Percentiles rank a stretch among this genome's conserved stretches.
phyloP scores from a whole-genome alignment of 2,797 vertebrate genomes.

The Leptoclinus maculatus region DNA sequence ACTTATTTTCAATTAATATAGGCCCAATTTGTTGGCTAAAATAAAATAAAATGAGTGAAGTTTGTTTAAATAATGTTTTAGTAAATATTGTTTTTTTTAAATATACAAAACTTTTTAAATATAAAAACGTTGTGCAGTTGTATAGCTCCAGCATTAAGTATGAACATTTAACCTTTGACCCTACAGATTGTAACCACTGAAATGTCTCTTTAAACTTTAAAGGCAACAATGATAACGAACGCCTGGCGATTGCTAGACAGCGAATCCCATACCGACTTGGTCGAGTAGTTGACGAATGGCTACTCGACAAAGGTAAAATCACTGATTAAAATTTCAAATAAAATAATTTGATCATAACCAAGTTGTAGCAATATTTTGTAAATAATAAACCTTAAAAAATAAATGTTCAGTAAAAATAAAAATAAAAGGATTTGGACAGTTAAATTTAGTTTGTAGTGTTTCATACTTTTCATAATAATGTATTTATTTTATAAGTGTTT shows the following conservation, averaged over 20 bases:
- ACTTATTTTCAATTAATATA: slow-evolving; percentile 92
- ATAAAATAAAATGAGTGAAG: slow-evolving; percentile 96
- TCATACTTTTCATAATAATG: slow-evolving; percentile 95
- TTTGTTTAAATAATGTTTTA: slow-evolving; percentile 95
- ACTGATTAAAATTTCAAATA: slow-evolving; percentile 99
- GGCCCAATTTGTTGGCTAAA: slow-evolving; percentile 98
- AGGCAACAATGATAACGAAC: slow-evolving; percentile 99
- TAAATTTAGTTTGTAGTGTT: slow-evolving; percentile 93
- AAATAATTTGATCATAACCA: slow-evolving; percentile 99
- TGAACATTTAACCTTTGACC: slow-evolving; percentile 99
- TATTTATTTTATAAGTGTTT: slow-evolving; percentile 93
- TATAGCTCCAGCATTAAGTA: slow-evolving; percentile 98
- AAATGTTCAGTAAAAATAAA: slow-evolving; percentile 98
- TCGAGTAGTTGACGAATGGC: slow-evolving; percentile 99
- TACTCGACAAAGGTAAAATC: slow-evolving; percentile 99
- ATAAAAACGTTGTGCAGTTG: slow-evolving; percentile 91
- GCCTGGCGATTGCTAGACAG: slow-evolving; percentile 99
- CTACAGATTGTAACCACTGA: slow-evolving; percentile 99
- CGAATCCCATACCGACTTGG: slow-evolving; percentile 99
- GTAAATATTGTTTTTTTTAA: slow-evolving; percentile 94
- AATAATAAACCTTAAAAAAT: slow-evolving; percentile 97
- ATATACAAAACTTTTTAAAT: slow-evolving; percentile 91
- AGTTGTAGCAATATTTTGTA: slow-evolving; percentile 92
- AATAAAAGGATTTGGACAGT: slow-evolving; percentile 92
- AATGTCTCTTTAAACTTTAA: slow-evolving; percentile 99